These are phyloP conservation scores for Chrysolina oricalcia DNA, from an alignment of 2,888 invertebrate species.

Conservation along the genomic window DNA sequence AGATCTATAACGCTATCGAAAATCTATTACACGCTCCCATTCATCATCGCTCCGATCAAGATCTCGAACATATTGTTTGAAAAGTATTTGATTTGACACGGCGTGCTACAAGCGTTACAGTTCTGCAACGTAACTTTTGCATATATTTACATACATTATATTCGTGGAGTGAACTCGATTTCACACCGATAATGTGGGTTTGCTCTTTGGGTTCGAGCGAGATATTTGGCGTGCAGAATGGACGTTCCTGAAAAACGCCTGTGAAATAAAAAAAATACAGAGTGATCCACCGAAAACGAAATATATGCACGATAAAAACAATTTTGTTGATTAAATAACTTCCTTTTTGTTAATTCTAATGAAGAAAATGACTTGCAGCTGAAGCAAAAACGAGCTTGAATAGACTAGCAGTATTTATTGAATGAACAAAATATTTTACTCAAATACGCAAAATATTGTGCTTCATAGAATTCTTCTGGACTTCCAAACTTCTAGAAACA, in stretches of 20 bases:
- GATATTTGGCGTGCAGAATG: not conserved
- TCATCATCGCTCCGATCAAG: constrained; percentile 26
- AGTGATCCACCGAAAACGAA: too few species aligned
- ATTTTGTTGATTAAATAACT: too few species aligned
- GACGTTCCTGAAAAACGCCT: not conserved
- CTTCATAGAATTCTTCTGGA: too few species aligned
- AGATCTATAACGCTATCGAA: constrained; percentile 15
- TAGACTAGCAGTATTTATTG: too few species aligned
- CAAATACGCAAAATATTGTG: too few species aligned
- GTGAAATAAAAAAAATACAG: too few species aligned
- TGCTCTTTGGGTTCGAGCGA: not conserved
- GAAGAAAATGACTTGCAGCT: too few species aligned
- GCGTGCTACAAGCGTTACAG: constrained; percentile 24
- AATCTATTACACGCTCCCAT: constrained; percentile 25
- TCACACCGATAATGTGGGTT: constrained; percentile 5
- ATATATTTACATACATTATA: constrained; percentile 21
- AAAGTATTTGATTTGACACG: constrained; percentile 23
- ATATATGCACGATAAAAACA: too few species aligned
- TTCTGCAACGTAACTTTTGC: constrained; percentile 19
- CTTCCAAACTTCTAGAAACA: too few species aligned
- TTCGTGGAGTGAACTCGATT: constrained; percentile 8
- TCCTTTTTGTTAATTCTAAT: too few species aligned
- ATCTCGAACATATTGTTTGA: constrained; percentile 24
- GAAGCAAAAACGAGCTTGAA: too few species aligned
- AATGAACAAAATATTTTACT: too few species aligned